These are phyloP conservation scores for Macrotus californicus DNA, from an alignment of 2,113 vertebrate genomes.

Conservation along the genomic window DNA sequence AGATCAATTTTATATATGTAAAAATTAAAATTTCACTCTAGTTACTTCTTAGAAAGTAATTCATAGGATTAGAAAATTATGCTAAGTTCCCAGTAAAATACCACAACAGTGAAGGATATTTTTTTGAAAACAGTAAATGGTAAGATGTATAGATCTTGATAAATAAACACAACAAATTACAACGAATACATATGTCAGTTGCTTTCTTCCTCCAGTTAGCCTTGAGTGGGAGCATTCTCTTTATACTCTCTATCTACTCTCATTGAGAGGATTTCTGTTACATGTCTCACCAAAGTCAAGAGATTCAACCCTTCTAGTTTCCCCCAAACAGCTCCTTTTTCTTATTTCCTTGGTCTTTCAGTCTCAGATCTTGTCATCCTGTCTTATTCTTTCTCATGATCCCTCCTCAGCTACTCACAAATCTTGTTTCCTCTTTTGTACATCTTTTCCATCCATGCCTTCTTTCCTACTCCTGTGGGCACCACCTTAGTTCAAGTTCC, in stretches of 20 bases:
- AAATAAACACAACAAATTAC: not conserved
- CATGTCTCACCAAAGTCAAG: not conserved
- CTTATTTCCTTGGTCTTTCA: not conserved
- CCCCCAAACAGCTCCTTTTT: not conserved
- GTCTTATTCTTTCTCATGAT: not conserved
- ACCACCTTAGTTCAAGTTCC: not conserved
- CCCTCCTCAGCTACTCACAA: not conserved
- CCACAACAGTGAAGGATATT: not conserved
- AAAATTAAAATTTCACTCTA: not conserved
- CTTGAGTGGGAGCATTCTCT: not conserved
- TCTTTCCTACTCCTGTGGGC: not conserved
- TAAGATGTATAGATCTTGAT: not conserved
- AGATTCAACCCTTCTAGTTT: not conserved
- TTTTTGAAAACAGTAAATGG: not conserved
- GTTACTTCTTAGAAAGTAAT: conserved; percentile 1
- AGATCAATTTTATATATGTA: not conserved
- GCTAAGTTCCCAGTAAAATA: not conserved
- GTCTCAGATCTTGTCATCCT: not conserved
- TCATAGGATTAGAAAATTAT: not conserved
- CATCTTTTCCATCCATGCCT: not conserved
- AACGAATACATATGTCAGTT: not conserved
- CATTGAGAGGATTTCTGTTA: not conserved
- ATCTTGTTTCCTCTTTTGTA: not conserved
- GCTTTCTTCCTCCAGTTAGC: not conserved
- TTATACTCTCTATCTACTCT: not conserved